Base-by-base conservation (phyloP, 35 echinoderm and acorn worm genomes). In the Apostichopus californicus region DNA sequence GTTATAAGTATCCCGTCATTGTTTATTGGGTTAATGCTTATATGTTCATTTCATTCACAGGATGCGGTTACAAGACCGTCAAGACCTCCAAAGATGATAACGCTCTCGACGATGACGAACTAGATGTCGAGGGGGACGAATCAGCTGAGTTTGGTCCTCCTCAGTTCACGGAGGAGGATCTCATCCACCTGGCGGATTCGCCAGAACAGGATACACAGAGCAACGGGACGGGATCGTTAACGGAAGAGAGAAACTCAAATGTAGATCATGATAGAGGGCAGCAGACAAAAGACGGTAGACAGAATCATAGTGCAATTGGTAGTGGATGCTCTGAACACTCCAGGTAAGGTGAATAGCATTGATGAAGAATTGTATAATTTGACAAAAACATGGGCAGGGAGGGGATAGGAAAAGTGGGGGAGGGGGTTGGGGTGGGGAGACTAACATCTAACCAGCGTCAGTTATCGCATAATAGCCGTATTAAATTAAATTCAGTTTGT, bases 101-200 rank as follows among this genome's bases (percentile, higher is more conserved):
- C 59, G 87, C 54, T 13, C 2, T 46, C 34, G 34, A 46, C 34
- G 95, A 96, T 13, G 78, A 28, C 17, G 88, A 94, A 28, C 78
- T 96, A 0, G 92, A 96, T 83, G 95, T 96, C 0, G 95, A 96
- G 57, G 95, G 95, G 21, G 95, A 96, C 58, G 95, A 96, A 54
- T 91, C 90, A 5, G 92, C 61, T 11, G 88, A 92, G 55, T 96
- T 92, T 81, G 95, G 95, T 20, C 88, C 93, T 26, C 55, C 86
- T 66, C 95, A 96, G 82, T 96, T 85, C 54, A 80, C 92, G 24
- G 95, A 96, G 18, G 75, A 75, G 59, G 86, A 96, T 59, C 73
- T 96, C 77, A 86, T 96, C 54, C 86, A 89, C 63, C 61, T 89
- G 63, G 24, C 15, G 0, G 86, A 89, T 58, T 66, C 86, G 34